Percentiles rank a stretch among this genome's conserved stretches.
Conservation (phyloP, 1,140 invertebrate species). For the Neomicropteryx cornuta region DNA sequence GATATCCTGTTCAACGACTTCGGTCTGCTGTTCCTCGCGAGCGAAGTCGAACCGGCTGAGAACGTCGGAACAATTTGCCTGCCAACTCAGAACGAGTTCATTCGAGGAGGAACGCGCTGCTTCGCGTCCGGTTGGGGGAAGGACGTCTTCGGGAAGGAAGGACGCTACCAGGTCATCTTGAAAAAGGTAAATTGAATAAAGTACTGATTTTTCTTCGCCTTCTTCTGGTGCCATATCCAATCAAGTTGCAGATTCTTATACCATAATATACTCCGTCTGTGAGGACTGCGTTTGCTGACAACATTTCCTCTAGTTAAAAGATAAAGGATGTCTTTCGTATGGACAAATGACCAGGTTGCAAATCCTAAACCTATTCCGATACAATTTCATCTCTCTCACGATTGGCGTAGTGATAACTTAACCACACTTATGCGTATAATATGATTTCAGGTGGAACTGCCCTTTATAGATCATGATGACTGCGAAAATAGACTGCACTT, state of each 20-base stretch:
- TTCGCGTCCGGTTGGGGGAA: slow-evolving; percentile 64
- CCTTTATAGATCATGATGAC: slow-evolving; percentile 31
- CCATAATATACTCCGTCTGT: too few species aligned
- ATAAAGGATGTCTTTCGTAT: too few species aligned
- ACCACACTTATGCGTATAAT: neutral
- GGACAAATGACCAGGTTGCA: too few species aligned
- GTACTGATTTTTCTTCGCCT: too few species aligned
- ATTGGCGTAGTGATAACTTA: neutral
- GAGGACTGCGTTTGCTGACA: too few species aligned
- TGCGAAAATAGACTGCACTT: slow-evolving; percentile 43
- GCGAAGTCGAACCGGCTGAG: slow-evolving; percentile 43
- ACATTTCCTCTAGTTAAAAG: too few species aligned
- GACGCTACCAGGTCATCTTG: slow-evolving; percentile 56
- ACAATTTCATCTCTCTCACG: neutral
- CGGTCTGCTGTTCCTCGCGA: slow-evolving; percentile 49
- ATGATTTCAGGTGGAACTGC: slow-evolving; percentile 38
- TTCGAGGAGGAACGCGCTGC: slow-evolving; percentile 36
- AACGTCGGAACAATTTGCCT: slow-evolving; percentile 65
- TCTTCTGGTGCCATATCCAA: too few species aligned
- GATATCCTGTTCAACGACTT: slow-evolving; percentile 54
- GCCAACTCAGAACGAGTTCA: slow-evolving; percentile 44
- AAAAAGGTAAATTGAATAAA: slow-evolving; percentile 44
- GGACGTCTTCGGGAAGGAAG: slow-evolving; percentile 45
- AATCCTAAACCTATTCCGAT: neutral
- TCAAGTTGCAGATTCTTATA: too few species aligned